Evolutionary conservation across 2,797 vertebrate genomes (phyloP), one percentile per base, ranked within the genome.

Genomic region (Dendrocincla tyrannina): DNA sequence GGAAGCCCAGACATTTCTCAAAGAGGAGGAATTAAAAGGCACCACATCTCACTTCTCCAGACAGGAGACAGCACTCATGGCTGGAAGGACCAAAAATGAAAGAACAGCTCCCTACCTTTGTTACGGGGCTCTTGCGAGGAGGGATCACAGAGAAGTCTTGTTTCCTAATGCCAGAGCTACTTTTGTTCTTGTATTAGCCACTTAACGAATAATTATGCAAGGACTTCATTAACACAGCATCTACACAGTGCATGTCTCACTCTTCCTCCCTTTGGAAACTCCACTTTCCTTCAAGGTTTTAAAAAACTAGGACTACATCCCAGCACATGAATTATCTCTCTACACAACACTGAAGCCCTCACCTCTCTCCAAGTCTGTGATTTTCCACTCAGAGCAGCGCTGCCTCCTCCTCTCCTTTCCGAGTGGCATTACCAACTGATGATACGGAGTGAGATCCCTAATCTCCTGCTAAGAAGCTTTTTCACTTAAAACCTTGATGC

Each of bases 391-490:
- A 0, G 55, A 32, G 73, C 35, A 0, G 7, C 2, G 5, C 13
- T 8, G 35, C 37, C 7, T 42, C 25, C 58, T 53, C 52, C 52
- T 53, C 50, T 69, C 74, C 27, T 20, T 35, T 47, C 55, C 0
- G 0, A 50, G 70, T 2, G 0, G 85, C 52, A 49, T 58, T 32
- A 74, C 30, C 22, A 63, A 75, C 53, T 83, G 81, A 68, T 80
- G 79, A 72, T 69, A 69, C 52, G 53, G 19, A 73, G 58, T 69
- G 42, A 42, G 60, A 41, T 50, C 75, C 60, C 89, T 93, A 80
- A 93, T 88, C 76, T 0, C 47, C 41, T 2, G 5, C 87, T 93
- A 93, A 94, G 91, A 58, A 94, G 95, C 85, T 97, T 94, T 96
- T 85, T 32, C 6, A 1, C 69, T 91, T 91, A 89, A 93, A 93